Evolutionary conservation across 2,797 vertebrate genomes (phyloP).

Genomic region (Merluccius polli): DNA sequence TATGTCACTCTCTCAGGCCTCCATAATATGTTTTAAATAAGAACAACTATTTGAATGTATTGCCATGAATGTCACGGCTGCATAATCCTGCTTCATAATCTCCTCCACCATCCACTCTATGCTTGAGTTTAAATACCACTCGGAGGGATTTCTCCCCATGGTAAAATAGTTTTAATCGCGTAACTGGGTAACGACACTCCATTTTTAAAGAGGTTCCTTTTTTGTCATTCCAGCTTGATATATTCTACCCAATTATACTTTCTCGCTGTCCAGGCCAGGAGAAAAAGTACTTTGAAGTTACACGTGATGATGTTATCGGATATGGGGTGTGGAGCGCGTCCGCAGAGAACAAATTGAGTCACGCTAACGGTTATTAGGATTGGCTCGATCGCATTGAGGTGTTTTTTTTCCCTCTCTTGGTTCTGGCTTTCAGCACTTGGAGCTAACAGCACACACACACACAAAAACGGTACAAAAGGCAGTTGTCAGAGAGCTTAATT

Average conservation of each 20-base stretch:
- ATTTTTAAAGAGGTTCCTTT: slow-evolving; percentile 24
- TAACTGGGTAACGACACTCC: slow-evolving; percentile 24
- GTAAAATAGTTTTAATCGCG: slow-evolving; percentile 36
- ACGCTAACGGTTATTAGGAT: neutral
- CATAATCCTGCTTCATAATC: slow-evolving; percentile 55
- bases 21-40: slow-evolving; percentile 36
- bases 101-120: slow-evolving; percentile 44
- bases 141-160: slow-evolving; percentile 30
- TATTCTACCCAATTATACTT: neutral
- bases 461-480: slow-evolving; percentile 13
- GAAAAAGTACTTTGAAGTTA: neutral
- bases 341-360: neutral
- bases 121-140: slow-evolving; percentile 30
- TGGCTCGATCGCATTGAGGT: neutral
- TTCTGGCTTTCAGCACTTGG: neutral
- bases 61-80: slow-evolving; percentile 47
- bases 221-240: slow-evolving; percentile 8
- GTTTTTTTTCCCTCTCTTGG: neutral
- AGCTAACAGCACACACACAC: neutral
- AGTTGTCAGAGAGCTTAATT: slow-evolving; percentile 16
- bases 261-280: neutral
- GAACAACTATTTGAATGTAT: slow-evolving; percentile 41
- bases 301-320: slow-evolving; percentile 1
- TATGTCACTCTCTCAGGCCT: slow-evolving; percentile 25
- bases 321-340: neutral